Conservation (phyloP, 2,888 invertebrate genomes). For the Drosophila crucigera region DNA sequence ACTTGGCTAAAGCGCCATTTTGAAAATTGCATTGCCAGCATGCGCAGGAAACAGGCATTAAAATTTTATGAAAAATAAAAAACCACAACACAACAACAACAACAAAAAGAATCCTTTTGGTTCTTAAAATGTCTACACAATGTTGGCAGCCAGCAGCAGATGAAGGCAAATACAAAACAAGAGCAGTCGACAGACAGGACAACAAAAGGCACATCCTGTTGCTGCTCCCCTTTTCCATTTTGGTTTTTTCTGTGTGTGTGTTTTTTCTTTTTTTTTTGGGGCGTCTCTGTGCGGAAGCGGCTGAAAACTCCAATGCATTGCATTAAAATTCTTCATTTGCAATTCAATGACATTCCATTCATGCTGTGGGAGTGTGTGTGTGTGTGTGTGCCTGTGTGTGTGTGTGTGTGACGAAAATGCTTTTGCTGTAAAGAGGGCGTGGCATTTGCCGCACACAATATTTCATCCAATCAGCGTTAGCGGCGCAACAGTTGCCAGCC, state of each 20-base stretch:
- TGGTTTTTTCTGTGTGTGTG: background rate
- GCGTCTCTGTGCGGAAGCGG: conserved; percentile 4
- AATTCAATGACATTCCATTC: conserved; percentile 78
- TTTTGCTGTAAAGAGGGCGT: conserved; percentile 57
- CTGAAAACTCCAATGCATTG: conserved; percentile 74
- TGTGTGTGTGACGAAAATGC: conserved; percentile 30
- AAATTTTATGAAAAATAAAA: conserved; percentile 13
- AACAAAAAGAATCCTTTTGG: conserved; percentile 69
- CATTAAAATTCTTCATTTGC: conserved; percentile 79
- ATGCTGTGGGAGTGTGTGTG: conserved; percentile 28
- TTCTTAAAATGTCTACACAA: conserved; percentile 81
- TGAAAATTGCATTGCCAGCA: conserved; percentile 54
- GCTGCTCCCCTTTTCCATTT: conserved; percentile 6
- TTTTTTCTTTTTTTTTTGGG: background rate
- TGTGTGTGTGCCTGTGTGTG: background rate
- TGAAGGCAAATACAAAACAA: conserved; percentile 17
- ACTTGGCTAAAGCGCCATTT: conserved; percentile 66
- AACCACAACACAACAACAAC: conserved; percentile 56
- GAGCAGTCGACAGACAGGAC: conserved; percentile 9
- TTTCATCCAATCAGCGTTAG: conserved; percentile 58
- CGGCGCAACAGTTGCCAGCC: conserved; percentile 69
- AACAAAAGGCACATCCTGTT: conserved; percentile 39
- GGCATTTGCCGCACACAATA: conserved; percentile 25
- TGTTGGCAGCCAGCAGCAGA: conserved; percentile 7
- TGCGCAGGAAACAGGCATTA: conserved; percentile 31